These are phyloP conservation scores for Bungarus multicinctus DNA, from an alignment of 2,113 vertebrate species.

Conservation along the genomic window DNA sequence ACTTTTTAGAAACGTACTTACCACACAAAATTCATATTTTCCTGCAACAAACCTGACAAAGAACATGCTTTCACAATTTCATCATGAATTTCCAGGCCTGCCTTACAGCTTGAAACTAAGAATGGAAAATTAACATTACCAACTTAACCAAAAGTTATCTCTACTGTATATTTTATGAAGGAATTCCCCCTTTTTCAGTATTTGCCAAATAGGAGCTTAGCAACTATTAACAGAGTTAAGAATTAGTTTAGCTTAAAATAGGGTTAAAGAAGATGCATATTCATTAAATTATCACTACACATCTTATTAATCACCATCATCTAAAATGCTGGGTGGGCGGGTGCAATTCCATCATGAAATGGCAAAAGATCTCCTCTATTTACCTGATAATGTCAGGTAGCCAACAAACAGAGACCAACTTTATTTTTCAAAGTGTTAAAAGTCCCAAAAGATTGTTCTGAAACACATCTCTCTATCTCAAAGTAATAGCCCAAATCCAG, in stretches of 20 bases:
- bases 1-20: neutral
- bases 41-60: neutral
- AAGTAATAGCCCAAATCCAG: neutral
- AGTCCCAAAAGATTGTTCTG: neutral
- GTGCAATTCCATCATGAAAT: neutral
- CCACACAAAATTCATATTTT: neutral
- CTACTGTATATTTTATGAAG: neutral
- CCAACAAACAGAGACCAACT: neutral
- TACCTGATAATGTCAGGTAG: neutral
- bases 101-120: neutral
- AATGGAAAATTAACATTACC: neutral
- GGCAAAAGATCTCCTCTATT: neutral
- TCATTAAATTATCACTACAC: neutral
- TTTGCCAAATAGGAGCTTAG: neutral
- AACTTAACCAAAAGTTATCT: neutral
- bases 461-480: neutral
- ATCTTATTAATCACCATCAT: neutral
- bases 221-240: neutral
- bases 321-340: neutral
- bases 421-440: neutral
- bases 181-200: neutral
- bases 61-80: neutral
- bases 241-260: neutral
- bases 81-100: neutral
- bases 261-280: neutral